Percentiles rank a stretch among this genome's conserved stretches.
Conservation (phyloP, 2,888 invertebrate genomes). For the Tortrix viridana region DNA sequence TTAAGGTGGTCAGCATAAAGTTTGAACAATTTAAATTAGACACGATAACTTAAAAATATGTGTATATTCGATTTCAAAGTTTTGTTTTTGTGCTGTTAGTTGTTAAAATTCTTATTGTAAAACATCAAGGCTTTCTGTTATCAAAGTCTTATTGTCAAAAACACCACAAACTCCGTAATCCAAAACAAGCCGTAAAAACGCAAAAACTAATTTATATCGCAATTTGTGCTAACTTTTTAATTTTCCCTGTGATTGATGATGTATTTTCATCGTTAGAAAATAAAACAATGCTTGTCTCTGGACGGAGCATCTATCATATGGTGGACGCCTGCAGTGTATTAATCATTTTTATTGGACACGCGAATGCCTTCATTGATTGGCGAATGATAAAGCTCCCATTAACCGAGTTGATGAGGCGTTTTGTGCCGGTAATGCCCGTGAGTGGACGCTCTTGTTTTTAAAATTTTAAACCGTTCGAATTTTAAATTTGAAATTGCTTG, state of each 20-base stretch:
- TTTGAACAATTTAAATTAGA: no score
- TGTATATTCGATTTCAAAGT: no score
- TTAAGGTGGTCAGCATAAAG: no score
- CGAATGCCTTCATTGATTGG: conserved; percentile 67
- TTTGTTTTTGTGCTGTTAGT: no score
- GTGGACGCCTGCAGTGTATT: conserved; percentile 61
- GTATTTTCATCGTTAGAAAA: conserved; percentile 13
- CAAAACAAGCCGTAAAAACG: conserved; percentile 13
- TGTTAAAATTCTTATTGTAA: no score
- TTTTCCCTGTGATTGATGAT: conserved; percentile 30
- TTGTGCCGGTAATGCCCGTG: conserved; percentile 17
- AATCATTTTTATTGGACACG: conserved; percentile 75
- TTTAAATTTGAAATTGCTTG: conserved; percentile 17
- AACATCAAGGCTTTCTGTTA: no score
- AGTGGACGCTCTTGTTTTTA: conserved; percentile 14
- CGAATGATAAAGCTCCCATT: conserved; percentile 69
- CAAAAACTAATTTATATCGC: conserved; percentile 18
- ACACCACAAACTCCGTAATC: background rate
- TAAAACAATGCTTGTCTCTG: conserved; percentile 36
- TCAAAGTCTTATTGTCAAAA: background rate
- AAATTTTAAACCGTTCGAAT: conserved; percentile 4
- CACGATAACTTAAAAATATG: no score
- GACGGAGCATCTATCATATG: conserved; percentile 58
- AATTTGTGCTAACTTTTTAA: conserved; percentile 35
- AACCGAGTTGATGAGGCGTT: conserved; percentile 50